phyloP scores from a whole-genome alignment of 30 jellyfish, hydroid and myxozoan genomes.

The Thelohanellus kitauei region DNA sequence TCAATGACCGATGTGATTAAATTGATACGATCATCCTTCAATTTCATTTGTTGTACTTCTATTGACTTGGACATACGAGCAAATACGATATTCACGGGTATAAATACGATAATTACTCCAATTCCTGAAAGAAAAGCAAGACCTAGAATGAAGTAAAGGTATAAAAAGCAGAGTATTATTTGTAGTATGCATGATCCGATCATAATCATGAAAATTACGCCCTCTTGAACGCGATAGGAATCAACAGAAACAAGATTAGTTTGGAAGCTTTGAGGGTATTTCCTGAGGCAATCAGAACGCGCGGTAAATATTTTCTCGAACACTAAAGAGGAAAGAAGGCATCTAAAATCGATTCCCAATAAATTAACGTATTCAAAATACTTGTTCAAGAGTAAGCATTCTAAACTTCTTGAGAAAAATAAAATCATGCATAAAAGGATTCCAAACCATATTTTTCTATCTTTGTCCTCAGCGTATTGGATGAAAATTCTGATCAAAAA shows the following conservation, averaged over 20 bases:
- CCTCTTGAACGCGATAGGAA: slow-evolving; percentile 43
- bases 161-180: slow-evolving; percentile 16
- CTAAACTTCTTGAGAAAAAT: too few relatives aligned
- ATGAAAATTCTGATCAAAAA: too few relatives aligned
- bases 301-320: background rate
- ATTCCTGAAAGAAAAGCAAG: slow-evolving; percentile 58
- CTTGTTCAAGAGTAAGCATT: too few relatives aligned
- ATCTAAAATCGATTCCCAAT: background rate
- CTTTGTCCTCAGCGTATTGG: too few relatives aligned
- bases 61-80: background rate
- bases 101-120: slow-evolving; percentile 19
- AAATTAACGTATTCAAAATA: background rate
- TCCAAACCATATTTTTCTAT: background rate
- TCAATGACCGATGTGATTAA: slow-evolving; percentile 38
- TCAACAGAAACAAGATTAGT: slow-evolving; percentile 63
- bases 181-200: slow-evolving; percentile 83
- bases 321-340: background rate
- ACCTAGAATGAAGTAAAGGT: slow-evolving; percentile 27
- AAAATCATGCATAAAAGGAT: background rate
- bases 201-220: slow-evolving; percentile 19
- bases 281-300: too few relatives aligned
- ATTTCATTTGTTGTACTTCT: slow-evolving; percentile 28
- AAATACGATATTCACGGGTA: slow-evolving; percentile 27
- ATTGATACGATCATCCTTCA: slow-evolving; percentile 37
- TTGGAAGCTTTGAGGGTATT: too few relatives aligned